A percentile compares a stretch with the other conserved stretches of the same genome.
phyloP scores from a whole-genome alignment of 2,888 invertebrate species.

The Oegoconia quadripuncta region DNA sequence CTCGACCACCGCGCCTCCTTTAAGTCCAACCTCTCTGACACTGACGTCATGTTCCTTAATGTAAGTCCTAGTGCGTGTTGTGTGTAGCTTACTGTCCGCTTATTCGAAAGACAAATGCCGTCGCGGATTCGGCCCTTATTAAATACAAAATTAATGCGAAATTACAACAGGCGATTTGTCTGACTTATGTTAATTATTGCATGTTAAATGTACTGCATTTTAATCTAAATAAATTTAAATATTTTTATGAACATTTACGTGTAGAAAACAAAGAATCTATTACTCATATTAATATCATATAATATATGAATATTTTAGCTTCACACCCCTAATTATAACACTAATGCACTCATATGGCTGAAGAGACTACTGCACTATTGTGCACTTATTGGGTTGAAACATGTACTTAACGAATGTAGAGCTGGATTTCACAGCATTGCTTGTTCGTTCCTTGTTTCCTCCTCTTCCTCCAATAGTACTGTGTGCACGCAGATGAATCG shows the following conservation, averaged over 20 bases:
- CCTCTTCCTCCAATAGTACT: too few species aligned
- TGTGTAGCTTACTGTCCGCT: slow-evolving; percentile 31
- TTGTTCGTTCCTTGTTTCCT: too few species aligned
- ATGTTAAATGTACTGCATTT: neutral
- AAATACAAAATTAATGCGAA: slow-evolving; percentile 14
- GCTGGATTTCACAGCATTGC: too few species aligned
- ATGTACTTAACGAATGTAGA: too few species aligned
- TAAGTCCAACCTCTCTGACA: slow-evolving; percentile 96
- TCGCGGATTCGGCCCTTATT: slow-evolving; percentile 9
- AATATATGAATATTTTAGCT: neutral
- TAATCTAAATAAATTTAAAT: neutral
- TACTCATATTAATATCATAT: neutral
- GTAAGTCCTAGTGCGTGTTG: slow-evolving; percentile 81
- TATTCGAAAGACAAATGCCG: slow-evolving; percentile 23
- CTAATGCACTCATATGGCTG: neutral
- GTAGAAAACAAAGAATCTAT: neutral
- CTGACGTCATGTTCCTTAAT: slow-evolving; percentile 93
- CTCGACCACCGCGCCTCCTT: slow-evolving; percentile 88
- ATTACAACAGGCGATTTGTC: slow-evolving; percentile 28
- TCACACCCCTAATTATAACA: neutral
- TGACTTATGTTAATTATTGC: neutral
- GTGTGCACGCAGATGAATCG: slow-evolving; percentile 66
- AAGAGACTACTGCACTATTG: neutral
- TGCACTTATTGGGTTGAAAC: too few species aligned
- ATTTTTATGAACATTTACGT: neutral